Evolutionary conservation across 2,888 invertebrate species (phyloP).

Genomic region (Ichneumoninae sp.): DNA sequence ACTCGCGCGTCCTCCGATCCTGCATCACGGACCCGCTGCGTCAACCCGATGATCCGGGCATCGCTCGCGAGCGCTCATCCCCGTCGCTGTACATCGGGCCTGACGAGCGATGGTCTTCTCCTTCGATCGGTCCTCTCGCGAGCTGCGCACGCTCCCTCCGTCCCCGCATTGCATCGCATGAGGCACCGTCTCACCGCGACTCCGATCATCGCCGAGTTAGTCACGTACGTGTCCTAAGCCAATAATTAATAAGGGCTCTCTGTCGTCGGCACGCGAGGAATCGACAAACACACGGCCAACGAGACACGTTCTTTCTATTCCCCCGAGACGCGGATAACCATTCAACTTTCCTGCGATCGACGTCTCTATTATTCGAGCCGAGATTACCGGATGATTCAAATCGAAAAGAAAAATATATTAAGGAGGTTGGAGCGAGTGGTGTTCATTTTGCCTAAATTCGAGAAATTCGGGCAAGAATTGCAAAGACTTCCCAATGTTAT

Average conservation of each 20-base stretch:
- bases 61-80: constrained; percentile 43
- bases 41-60: constrained; percentile 61
- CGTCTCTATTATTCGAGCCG: neutral
- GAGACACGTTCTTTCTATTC: neutral
- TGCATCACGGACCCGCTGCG: constrained; percentile 65
- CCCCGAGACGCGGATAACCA: neutral
- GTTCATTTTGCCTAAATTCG: too few relatives aligned
- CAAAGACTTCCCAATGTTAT: too few relatives aligned
- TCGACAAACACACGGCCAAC: neutral
- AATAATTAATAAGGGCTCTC: constrained; percentile 46
- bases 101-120: constrained; percentile 13
- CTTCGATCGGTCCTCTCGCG: neutral
- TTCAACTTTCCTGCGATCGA: neutral
- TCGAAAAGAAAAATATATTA: neutral
- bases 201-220: constrained; percentile 20
- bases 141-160: neutral
- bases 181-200: constrained; percentile 3
- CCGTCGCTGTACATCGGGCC: constrained; percentile 30
- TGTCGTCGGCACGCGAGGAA: constrained; percentile 11
- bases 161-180: neutral
- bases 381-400: neutral
- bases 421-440: too few relatives aligned
- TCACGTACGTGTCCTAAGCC: constrained; percentile 40
- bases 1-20: constrained; percentile 72
- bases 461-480: too few relatives aligned